Percentiles rank a stretch among this genome's conserved stretches.
These are phyloP conservation scores for Maconellicoccus hirsutus DNA, from an alignment of 1,140 invertebrate species.

Conservation along the genomic window DNA sequence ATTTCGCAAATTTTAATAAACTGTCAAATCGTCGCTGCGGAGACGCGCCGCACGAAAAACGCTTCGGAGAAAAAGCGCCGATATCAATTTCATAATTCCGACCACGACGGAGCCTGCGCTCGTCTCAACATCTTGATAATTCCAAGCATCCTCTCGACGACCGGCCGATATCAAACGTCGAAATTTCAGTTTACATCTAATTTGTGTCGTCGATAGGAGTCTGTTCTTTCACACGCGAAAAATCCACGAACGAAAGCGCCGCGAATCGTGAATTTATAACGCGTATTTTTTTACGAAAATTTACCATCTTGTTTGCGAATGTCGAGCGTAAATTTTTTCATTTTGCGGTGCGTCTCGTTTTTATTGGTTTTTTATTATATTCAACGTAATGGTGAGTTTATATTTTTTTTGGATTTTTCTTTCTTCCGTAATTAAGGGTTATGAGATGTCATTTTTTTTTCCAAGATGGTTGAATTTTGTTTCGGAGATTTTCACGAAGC, in stretches of 20 bases:
- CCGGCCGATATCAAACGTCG: not conserved
- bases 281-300: too few species aligned
- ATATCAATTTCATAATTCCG: not conserved
- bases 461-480: too few species aligned
- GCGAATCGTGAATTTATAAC: not conserved
- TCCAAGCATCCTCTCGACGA: not conserved
- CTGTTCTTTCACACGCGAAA: not conserved
- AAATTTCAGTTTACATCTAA: not conserved
- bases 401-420: not conserved
- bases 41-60: too few species aligned
- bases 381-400: not conserved
- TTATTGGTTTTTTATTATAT: not conserved
- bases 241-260: not conserved
- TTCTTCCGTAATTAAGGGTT: not conserved
- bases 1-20: too few species aligned
- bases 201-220: not conserved
- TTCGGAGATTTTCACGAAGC: too few species aligned
- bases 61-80: not conserved
- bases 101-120: not conserved
- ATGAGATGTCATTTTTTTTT: too few species aligned
- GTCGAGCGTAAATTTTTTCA: not conserved
- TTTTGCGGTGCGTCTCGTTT: not conserved
- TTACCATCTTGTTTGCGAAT: too few species aligned
- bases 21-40: too few species aligned
- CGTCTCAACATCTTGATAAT: not conserved